Evolutionary conservation across 2,888 invertebrate genomes (phyloP), one percentile per base, ranked within the genome.

Genomic region (Lacanobia oleracea): DNA sequence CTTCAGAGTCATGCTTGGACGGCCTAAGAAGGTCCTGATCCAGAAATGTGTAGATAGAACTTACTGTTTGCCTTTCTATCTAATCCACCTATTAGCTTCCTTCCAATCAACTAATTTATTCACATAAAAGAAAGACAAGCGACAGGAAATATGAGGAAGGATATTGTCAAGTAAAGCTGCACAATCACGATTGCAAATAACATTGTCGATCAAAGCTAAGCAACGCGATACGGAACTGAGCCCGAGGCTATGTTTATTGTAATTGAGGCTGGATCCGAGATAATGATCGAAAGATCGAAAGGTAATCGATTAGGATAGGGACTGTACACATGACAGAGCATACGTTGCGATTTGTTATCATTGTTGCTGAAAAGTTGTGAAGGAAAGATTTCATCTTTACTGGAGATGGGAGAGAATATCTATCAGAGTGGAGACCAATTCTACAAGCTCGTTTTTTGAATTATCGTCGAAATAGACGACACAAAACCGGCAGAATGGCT

Each of bases 211-310:
- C 84, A 80, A 81, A 66, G 65, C 67, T 78, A 68, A 83, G 75
- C 86, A 80, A 79, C 79, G 84, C 86, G 68, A 80, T 84, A 91
- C 93, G 92, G 93, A 93, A 93, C 93, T 92, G 79, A 82, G 75
- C 84, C 86, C 88, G 90, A 92, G 90, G 91, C 89, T 90, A 84
- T 75, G 78, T 85, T 87, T 88, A 88, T 87, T 86, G 88, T 91
- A 91, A 91, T 91, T 86, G 89, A 81, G 69, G 83, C 83, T 81
- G 79, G 80, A 87, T 84, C 72, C 78, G 85, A 89, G 90, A 91
- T 93, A 88, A 87, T 88, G 79, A 92, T 91, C 90, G 85, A 88
- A 86, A 88, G 86, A 72, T 57, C 65, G 50, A 76, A 59, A 67
- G 51, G 88, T 89, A 91, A 92, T 91, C 90, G 88, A 91, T 91